Evolutionary conservation across 1,140 invertebrate species (phyloP), one percentile per base, ranked within the genome.

Genomic region (Macrostomum lignano): DNA sequence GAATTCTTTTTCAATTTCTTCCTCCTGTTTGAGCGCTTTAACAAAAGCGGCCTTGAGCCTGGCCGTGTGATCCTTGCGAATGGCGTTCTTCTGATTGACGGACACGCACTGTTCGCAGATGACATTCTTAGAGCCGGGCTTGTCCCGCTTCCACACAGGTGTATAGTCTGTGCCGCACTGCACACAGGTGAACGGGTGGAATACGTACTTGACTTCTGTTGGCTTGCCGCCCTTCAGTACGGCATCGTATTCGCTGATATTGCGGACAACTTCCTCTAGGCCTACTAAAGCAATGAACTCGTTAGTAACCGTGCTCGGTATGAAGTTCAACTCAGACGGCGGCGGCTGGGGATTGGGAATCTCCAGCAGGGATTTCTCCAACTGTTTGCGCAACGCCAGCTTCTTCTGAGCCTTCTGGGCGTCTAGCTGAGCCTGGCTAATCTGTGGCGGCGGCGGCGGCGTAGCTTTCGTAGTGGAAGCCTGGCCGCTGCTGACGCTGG

Each of bases 51-150:
- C n/a, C n/a, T n/a, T n/a, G n/a, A n/a, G n/a, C n/a, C n/a, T n/a
- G n/a, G n/a, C n/a, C n/a, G n/a, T n/a, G n/a, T n/a, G n/a, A n/a
- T 33, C 32, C 14, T 33, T 25, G 14, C 26, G 32, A 2, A 94
- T 63, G 11, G 78, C 77, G 45, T 86, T 82, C 62, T 94, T 94
- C 33, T 94, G 82, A 54, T 93, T 91, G n/a, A 73, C 74, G 5
- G 78, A 84, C 5, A 94, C 82, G 59, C 88, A 98, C 37, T 77
- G 73, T 55, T 96, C 86, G 61, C 88, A 96, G 40, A 94, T 82
- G 6, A 94, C 76, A 44, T 52, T 63, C 54, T 58, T 63, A 47
- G 63, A 49, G 41, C 48, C 46, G 32, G 56, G 58, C 42, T 74
- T 74, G 47, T 91, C 79, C 71, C 79, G 82, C 56, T 93, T 93